Conservation (phyloP, 2,888 invertebrate species). For the Temnothorax ravouxi region DNA sequence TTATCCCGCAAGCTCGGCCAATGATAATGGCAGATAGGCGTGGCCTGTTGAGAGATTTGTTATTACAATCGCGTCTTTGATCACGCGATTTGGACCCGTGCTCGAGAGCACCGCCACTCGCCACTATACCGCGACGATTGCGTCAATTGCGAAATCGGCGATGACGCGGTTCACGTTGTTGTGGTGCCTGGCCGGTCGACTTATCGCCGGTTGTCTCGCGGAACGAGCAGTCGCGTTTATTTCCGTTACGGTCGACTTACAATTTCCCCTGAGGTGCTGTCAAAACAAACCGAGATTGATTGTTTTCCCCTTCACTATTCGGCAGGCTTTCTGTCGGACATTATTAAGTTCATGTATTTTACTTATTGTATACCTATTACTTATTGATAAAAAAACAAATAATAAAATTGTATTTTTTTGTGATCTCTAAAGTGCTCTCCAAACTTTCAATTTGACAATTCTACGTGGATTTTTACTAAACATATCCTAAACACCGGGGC, state of each 20-base stretch:
- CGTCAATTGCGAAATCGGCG: slow-evolving; percentile 49
- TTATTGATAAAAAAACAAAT: background rate
- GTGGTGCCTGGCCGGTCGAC: slow-evolving; percentile 21
- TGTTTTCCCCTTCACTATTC: background rate
- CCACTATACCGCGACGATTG: slow-evolving; percentile 42
- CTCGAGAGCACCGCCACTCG: slow-evolving; percentile 57
- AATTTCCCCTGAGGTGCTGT: slow-evolving; percentile 13
- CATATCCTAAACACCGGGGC: background rate
- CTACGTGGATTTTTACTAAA: background rate
- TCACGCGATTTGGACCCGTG: slow-evolving; percentile 70
- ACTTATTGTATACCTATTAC: too few relatives aligned
- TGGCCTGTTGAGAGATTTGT: slow-evolving; percentile 78
- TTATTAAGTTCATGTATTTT: background rate
- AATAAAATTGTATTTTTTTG: background rate
- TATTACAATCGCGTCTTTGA: slow-evolving; percentile 80
- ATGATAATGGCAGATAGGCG: slow-evolving; percentile 79
- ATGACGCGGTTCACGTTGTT: slow-evolving; percentile 63
- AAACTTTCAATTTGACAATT: background rate
- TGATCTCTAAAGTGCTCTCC: background rate
- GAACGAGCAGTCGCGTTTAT: background rate
- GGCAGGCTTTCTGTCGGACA: too few relatives aligned
- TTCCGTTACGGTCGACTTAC: slow-evolving; percentile 33
- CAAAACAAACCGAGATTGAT: background rate
- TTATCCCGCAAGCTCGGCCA: slow-evolving; percentile 72
- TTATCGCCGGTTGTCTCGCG: slow-evolving; percentile 15